phyloP scores from a whole-genome alignment of 2,113 vertebrate species.

The Leptosomus discolor region DNA sequence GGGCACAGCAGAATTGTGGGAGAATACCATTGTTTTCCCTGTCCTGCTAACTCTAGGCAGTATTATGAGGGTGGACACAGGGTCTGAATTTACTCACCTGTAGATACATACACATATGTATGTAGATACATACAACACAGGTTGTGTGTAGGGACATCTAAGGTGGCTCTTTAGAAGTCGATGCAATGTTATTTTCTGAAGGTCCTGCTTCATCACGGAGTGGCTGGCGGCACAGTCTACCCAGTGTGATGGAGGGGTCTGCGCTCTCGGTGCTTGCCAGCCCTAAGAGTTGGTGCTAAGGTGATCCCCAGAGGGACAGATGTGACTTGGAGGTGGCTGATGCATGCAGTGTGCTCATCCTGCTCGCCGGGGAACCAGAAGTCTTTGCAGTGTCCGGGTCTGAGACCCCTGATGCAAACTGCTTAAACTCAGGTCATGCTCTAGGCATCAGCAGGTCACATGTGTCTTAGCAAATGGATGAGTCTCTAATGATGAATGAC shows the following conservation, averaged over 20 bases:
- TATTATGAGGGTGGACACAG: background rate
- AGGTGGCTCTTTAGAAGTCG: background rate
- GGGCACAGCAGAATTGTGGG: background rate
- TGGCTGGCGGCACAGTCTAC: no score
- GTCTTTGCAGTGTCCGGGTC: background rate
- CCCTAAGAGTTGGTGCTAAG: background rate
- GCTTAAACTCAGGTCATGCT: background rate
- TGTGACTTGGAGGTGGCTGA: background rate
- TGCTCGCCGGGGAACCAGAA: background rate
- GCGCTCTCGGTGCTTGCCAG: background rate
- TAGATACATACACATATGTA: no score
- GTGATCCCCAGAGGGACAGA: background rate
- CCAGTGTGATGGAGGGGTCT: background rate
- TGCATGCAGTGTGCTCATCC: rapidly evolving
- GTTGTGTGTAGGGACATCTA: background rate
- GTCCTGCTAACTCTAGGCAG: background rate
- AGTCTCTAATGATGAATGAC: background rate
- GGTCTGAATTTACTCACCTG: background rate
- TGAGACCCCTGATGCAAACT: background rate
- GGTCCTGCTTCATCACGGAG: background rate
- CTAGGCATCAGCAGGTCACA: rapidly evolving
- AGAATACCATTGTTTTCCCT: background rate
- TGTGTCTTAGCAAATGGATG: background rate
- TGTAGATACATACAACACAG: background rate
- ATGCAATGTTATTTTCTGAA: background rate